A percentile compares a stretch with the other conserved stretches of the same genome.
phyloP scores from a whole-genome alignment of 2,797 vertebrate species.

The Aphelocoma californica region DNA sequence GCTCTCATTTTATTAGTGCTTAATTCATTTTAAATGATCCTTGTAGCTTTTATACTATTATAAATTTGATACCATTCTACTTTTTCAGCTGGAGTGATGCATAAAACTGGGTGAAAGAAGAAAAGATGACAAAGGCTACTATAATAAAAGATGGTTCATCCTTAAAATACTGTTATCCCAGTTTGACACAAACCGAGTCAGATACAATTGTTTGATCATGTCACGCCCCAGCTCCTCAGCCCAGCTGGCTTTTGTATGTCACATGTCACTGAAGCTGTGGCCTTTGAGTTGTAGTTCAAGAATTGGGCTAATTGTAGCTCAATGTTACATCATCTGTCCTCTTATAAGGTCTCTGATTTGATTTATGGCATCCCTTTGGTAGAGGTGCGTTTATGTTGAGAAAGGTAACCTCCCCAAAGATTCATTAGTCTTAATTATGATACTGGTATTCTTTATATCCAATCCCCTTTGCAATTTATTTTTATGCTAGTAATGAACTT shows the following conservation, averaged over 20 bases:
- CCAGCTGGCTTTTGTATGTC: not conserved
- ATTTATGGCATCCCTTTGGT: not conserved
- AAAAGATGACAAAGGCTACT: not conserved
- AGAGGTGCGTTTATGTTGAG: not conserved
- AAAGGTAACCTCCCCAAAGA: not conserved
- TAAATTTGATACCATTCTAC: not conserved
- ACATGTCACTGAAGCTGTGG: not conserved
- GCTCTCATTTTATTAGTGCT: not conserved
- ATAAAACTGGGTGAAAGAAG: not conserved
- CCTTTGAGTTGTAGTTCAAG: not conserved
- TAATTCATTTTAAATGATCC: not conserved
- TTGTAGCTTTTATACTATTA: not conserved
- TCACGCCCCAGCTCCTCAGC: not conserved
- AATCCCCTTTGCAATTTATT: not conserved
- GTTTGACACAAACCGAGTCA: not conserved
- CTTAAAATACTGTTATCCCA: not conserved
- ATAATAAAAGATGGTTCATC: not conserved
- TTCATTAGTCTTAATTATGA: not conserved
- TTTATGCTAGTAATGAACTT: not conserved
- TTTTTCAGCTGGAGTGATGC: not conserved
- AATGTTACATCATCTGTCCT: not conserved
- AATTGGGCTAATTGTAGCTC: not conserved
- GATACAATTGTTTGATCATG: not conserved
- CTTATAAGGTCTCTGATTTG: not conserved
- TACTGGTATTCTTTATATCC: not conserved